These are phyloP conservation scores for Dendroctonus ponderosae DNA, from an alignment of 1,140 invertebrate genomes.

Conservation along the genomic window DNA sequence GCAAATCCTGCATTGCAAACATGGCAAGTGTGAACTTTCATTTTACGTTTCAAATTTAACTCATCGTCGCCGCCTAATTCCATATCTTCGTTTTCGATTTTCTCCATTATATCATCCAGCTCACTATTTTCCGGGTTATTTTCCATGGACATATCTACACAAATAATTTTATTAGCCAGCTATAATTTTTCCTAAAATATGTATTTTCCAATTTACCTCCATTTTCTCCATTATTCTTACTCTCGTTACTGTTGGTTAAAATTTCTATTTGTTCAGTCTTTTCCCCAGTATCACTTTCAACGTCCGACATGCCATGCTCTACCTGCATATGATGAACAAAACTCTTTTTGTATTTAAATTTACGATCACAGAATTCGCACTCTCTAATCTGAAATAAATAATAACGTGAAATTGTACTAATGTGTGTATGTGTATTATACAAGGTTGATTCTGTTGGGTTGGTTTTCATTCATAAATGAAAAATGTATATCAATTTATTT, in stretches of 20 bases:
- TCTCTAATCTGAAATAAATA: slow-evolving; percentile 41
- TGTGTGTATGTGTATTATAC: no score
- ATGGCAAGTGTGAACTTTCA: slow-evolving; percentile 45
- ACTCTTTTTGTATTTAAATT: slow-evolving; percentile 51
- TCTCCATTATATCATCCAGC: slow-evolving; percentile 8
- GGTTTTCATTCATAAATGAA: no score
- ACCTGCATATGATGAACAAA: slow-evolving; percentile 49
- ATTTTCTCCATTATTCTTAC: slow-evolving; percentile 15
- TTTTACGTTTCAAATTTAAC: slow-evolving; percentile 9
- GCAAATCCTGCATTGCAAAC: slow-evolving; percentile 47
- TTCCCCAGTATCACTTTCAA: slow-evolving; percentile 31
- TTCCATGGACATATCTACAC: slow-evolving; percentile 9
- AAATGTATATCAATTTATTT: no score
- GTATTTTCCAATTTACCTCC: slow-evolving; percentile 12
- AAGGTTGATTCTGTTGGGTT: no score
- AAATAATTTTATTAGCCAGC: neutral
- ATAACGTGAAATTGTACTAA: slow-evolving; percentile 1
- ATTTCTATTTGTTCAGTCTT: slow-evolving; percentile 15
- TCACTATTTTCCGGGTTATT: slow-evolving; percentile 19
- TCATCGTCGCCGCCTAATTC: slow-evolving; percentile 11
- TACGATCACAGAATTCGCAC: slow-evolving; percentile 51
- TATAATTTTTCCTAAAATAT: neutral
- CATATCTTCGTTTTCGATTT: slow-evolving; percentile 3
- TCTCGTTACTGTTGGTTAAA: slow-evolving; percentile 15
- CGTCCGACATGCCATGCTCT: slow-evolving; percentile 49